Percentiles rank a stretch among this genome's conserved stretches.
Conservation (phyloP, 2,113 vertebrate genomes). For the Nipponia nippon region DNA sequence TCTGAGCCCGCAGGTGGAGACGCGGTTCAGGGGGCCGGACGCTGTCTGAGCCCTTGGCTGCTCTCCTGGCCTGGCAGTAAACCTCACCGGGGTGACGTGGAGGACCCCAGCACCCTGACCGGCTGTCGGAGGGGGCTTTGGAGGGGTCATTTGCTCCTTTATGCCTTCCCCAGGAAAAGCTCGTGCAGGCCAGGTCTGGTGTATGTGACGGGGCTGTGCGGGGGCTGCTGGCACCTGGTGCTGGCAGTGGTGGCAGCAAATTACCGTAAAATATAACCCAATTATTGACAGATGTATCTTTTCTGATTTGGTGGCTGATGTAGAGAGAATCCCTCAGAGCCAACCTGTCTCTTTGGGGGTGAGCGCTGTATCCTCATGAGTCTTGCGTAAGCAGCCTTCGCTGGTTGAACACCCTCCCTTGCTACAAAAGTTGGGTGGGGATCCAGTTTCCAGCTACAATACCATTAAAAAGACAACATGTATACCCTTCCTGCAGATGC, state of each 20-base stretch:
- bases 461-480: background rate
- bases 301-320: background rate
- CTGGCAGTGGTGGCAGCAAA: background rate
- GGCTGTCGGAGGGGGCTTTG: background rate
- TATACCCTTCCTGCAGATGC: background rate
- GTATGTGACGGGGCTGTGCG: fast-evolving
- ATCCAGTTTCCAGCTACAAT: background rate
- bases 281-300: background rate
- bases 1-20: background rate
- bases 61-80: fast-evolving
- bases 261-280: background rate
- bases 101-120: fast-evolving
- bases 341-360: background rate
- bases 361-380: background rate
- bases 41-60: background rate
- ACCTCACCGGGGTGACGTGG: fast-evolving
- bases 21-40: fast-evolving
- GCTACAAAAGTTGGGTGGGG: too few species aligned
- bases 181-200: background rate
- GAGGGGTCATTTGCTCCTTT: background rate
- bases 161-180: background rate
- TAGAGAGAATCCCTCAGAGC: background rate
- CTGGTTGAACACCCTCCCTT: background rate
- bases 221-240: background rate
- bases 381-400: background rate